These are phyloP conservation scores for Seriola aureovittata DNA, from an alignment of 2,113 vertebrate genomes.

Conservation along the genomic window DNA sequence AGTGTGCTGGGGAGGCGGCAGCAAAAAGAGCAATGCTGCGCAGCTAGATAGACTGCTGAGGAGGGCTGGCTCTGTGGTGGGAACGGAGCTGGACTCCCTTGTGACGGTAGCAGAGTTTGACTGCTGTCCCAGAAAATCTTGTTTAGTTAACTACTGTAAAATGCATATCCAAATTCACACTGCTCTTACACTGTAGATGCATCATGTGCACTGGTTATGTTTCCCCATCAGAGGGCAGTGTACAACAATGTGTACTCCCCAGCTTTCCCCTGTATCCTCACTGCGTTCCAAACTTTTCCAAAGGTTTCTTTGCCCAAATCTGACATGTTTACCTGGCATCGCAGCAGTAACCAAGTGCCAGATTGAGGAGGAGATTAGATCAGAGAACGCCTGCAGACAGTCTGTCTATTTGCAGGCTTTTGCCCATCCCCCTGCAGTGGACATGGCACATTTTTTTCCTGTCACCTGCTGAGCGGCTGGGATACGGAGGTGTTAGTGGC, in stretches of 20 bases:
- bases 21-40: too few relatives aligned
- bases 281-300: slow-evolving; percentile 7
- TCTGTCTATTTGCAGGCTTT: slow-evolving; percentile 29
- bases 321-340: slow-evolving; percentile 40
- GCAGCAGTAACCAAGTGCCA: slow-evolving; percentile 45
- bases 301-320: slow-evolving; percentile 5
- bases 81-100: too few relatives aligned
- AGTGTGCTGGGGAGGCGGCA: too few relatives aligned
- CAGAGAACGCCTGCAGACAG: slow-evolving; percentile 29
- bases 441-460: not conserved
- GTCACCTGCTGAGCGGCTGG: slow-evolving; percentile 50
- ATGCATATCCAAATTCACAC: not conserved
- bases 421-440: slow-evolving; percentile 1
- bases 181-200: not conserved
- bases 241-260: not conserved
- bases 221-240: slow-evolving; percentile 68
- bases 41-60: too few relatives aligned
- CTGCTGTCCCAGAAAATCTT: not conserved
- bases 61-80: too few relatives aligned
- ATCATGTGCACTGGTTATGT: not conserved
- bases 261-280: not conserved
- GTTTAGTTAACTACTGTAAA: not conserved
- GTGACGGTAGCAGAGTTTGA: too few relatives aligned
- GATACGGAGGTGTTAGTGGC: slow-evolving; percentile 10
- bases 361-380: slow-evolving; percentile 60